Evolutionary conservation across 1,140 invertebrate species (phyloP).

Genomic region (Drosophila subobscura): DNA sequence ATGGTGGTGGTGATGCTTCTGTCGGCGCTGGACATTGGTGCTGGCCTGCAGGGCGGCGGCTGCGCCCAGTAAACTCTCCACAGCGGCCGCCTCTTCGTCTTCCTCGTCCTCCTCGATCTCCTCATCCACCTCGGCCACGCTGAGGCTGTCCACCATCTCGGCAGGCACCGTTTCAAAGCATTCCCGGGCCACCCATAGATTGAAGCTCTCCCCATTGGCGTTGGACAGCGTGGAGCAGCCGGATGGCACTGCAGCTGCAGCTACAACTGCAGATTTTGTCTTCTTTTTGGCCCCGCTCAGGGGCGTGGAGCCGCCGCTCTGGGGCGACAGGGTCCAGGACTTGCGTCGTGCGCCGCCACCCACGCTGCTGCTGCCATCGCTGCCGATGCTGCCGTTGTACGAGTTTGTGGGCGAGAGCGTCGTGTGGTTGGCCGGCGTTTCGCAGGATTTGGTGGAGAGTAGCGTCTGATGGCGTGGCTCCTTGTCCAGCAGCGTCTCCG

Average conservation of each 20-base stretch:
- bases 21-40: slow-evolving; percentile 47
- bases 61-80: slow-evolving; percentile 71
- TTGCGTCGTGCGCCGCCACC: slow-evolving; percentile 76
- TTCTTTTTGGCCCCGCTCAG: slow-evolving; percentile 67
- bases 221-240: slow-evolving; percentile 17
- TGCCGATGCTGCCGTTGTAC: slow-evolving; percentile 77
- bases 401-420: slow-evolving; percentile 77
- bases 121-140: slow-evolving; percentile 63
- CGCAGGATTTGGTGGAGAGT: slow-evolving; percentile 73
- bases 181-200: slow-evolving; percentile 79
- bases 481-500: not conserved
- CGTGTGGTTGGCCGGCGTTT: slow-evolving; percentile 50
- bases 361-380: slow-evolving; percentile 64
- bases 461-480: slow-evolving; percentile 62
- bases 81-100: slow-evolving; percentile 74
- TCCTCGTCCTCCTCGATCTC: slow-evolving; percentile 51
- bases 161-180: slow-evolving; percentile 80
- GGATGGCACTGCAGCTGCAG: not conserved
- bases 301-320: slow-evolving; percentile 62
- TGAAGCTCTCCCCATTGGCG: slow-evolving; percentile 66
- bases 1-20: slow-evolving; percentile 56
- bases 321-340: slow-evolving; percentile 77
- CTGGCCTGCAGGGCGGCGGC: slow-evolving; percentile 72
- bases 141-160: slow-evolving; percentile 70
- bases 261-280: slow-evolving; percentile 27